A percentile compares a stretch with the other conserved stretches of the same genome.
These are phyloP conservation scores for Eristalis intricaria DNA, from an alignment of 2,888 invertebrate species.

Conservation along the genomic window DNA sequence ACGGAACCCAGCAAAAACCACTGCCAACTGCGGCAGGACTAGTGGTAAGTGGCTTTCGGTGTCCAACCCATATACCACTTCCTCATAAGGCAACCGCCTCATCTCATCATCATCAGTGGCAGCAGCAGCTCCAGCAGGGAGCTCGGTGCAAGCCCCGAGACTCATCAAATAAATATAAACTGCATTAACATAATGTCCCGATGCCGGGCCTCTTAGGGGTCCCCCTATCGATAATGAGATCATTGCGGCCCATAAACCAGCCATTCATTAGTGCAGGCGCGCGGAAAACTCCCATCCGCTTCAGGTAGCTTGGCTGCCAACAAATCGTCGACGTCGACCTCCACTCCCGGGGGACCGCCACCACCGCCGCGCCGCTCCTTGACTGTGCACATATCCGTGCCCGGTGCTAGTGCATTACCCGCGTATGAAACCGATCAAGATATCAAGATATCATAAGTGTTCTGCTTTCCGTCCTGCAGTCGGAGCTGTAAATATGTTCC, in stretches of 20 bases:
- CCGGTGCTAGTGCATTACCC: conserved; percentile 60
- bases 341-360: background rate
- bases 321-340: background rate
- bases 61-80: conserved; percentile 69
- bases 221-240: conserved; percentile 70
- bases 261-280: conserved; percentile 70
- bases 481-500: conserved; percentile 62
- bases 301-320: background rate
- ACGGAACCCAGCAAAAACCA: conserved; percentile 15
- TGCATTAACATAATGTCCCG: conserved; percentile 70
- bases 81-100: conserved; percentile 53
- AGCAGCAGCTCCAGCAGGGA: conserved; percentile 37
- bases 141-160: conserved; percentile 60
- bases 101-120: conserved; percentile 4
- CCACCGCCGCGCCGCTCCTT: no score
- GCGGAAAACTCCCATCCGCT: conserved; percentile 6
- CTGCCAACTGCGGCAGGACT: conserved; percentile 31
- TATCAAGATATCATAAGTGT: conserved; percentile 68
- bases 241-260: conserved; percentile 69
- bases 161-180: conserved; percentile 70
- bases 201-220: conserved; percentile 47
- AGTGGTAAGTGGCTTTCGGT: conserved; percentile 62
- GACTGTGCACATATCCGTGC: background rate
- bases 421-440: conserved; percentile 68
- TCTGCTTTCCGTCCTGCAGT: conserved; percentile 57